Evolutionary conservation across 2,797 vertebrate species (phyloP).

Genomic region (Anas georgica): DNA sequence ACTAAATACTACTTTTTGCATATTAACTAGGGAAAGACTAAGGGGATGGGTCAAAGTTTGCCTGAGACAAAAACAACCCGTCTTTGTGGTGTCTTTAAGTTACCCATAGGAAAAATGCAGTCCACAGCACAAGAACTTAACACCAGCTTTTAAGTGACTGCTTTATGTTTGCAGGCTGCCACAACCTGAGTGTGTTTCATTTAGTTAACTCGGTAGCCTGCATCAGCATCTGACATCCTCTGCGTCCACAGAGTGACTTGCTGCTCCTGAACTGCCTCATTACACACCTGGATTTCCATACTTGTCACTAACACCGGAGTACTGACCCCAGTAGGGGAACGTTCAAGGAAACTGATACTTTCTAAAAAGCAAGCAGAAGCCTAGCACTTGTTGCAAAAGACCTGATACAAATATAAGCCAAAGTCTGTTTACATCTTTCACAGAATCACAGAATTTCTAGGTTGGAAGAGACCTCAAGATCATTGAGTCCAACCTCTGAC

Average conservation of each 20-base stretch:
- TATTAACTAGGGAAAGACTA: neutral
- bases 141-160: neutral
- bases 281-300: neutral
- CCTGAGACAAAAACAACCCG: neutral
- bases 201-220: neutral
- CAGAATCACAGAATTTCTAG: no score
- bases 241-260: accelerated
- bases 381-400: neutral
- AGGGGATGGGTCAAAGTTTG: neutral
- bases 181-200: neutral
- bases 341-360: neutral
- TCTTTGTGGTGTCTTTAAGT: neutral
- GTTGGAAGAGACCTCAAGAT: no score
- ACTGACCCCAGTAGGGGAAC: neutral
- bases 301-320: neutral
- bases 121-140: neutral
- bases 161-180: neutral
- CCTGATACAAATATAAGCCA: neutral
- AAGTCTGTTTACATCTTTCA: neutral
- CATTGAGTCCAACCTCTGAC: no score
- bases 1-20: neutral
- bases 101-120: neutral
- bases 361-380: neutral
- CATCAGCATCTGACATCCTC: neutral
- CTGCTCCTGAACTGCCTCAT: neutral